Evolutionary conservation across 2,797 vertebrate species (phyloP).

Genomic region (Catharus ustulatus): DNA sequence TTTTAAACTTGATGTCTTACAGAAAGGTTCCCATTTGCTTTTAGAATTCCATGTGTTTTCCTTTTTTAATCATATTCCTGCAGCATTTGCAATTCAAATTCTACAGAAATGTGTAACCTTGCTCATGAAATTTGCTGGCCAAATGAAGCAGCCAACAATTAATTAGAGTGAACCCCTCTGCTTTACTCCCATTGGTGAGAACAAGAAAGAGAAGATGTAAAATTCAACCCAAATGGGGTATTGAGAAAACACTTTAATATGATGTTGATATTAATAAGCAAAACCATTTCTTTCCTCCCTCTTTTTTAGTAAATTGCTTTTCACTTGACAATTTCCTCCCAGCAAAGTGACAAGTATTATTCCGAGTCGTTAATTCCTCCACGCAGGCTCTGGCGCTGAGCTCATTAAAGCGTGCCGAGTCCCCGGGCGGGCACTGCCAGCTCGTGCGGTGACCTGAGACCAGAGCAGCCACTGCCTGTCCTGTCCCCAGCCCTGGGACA

Average conservation of each 20-base stretch:
- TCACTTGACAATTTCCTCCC: background rate
- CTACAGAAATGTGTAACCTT: background rate
- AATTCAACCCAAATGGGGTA: background rate
- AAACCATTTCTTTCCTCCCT: background rate
- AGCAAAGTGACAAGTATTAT: background rate
- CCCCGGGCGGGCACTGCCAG: background rate
- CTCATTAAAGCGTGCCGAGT: background rate
- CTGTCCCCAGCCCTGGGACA: background rate
- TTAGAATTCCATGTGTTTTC: background rate
- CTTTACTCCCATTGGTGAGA: background rate
- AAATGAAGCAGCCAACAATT: background rate
- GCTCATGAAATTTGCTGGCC: background rate
- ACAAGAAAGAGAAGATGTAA: background rate
- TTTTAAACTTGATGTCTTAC: background rate
- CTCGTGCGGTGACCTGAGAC: background rate
- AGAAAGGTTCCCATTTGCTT: background rate
- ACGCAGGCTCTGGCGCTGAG: background rate
- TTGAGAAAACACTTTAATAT: background rate
- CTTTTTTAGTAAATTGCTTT: conserved; percentile 2
- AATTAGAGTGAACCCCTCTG: background rate
- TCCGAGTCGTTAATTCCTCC: background rate
- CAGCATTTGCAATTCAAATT: background rate
- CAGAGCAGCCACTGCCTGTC: background rate
- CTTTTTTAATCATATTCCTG: background rate
- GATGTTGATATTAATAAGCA: conserved; percentile 5